These are phyloP conservation scores for Hirundo rustica DNA, from an alignment of 2,797 vertebrate species.

Conservation along the genomic window DNA sequence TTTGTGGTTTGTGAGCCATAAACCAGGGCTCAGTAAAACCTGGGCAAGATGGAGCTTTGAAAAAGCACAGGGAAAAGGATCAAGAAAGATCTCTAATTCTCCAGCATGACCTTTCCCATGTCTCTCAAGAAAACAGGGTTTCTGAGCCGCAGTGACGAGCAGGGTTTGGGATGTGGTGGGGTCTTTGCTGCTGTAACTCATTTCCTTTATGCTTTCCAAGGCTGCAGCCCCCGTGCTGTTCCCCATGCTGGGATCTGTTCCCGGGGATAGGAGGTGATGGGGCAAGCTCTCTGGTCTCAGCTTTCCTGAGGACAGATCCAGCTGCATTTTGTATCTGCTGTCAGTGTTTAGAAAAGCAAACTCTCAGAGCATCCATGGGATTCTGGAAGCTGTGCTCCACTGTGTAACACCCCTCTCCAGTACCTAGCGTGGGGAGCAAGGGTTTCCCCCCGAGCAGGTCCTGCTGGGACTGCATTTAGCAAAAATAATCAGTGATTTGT, in stretches of 20 bases:
- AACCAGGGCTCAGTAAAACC: background rate
- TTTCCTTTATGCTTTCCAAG: background rate
- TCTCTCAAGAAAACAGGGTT: background rate
- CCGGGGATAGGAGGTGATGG: background rate
- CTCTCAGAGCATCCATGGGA: background rate
- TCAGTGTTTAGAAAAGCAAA: background rate
- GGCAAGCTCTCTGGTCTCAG: background rate
- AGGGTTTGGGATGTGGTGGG: background rate
- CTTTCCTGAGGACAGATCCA: background rate
- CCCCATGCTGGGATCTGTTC: background rate
- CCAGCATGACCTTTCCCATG: background rate
- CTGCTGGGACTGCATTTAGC: background rate
- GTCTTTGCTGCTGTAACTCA: background rate
- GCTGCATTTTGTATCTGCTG: background rate
- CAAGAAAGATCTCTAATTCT: background rate
- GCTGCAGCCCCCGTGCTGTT: background rate
- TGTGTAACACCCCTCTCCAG: background rate
- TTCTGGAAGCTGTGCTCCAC: background rate
- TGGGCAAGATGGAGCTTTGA: background rate
- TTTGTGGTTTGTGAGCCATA: background rate
- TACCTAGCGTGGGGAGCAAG: rapidly evolving
- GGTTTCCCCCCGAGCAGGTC: background rate
- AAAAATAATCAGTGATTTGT: background rate
- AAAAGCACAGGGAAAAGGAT: background rate
- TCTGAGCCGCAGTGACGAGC: rapidly evolving